Evolutionary conservation across 2,113 vertebrate species (phyloP), one percentile per base, ranked within the genome.

Genomic region (Procavia capensis): DNA sequence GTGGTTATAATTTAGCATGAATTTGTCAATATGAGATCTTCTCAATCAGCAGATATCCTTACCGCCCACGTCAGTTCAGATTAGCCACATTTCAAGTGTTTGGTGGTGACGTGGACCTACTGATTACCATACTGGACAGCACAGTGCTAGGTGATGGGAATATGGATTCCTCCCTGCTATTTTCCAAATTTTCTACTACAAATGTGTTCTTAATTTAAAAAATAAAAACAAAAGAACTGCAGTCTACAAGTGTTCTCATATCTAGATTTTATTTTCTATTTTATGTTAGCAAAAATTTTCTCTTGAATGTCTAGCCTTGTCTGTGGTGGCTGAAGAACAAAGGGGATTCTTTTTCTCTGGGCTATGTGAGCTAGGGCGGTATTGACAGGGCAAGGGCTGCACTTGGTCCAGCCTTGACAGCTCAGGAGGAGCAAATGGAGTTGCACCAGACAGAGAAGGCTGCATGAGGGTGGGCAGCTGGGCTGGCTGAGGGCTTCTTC

Each of bases 221-320:
- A 54, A 54, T n/a, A n/a, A 50, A 50, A 50, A 50, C 47, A 50
- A 50, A 68, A 74, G n/a, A 45, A 83, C 76, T 57, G 11, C 36
- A 36, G 6, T 10, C 70, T 92, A 31, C 29, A 84, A 79, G 70
- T 39, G 16, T 50, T 22, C 90, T 64, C 13, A 1, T 34, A 50
- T 59, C 68, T 94, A 76, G 8, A 54, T 66, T 88, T 91, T 85
- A 43, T 72, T 88, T 80, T 85, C 31, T 80, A 45, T 92, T 85
- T 88, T 81, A 39, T 79, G 83, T 82, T 72, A 90, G 39, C 85
- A 85, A 75, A 88, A 31, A 41, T 63, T 82, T 85, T 9, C 31
- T 84, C 70, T 74, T 92, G 41, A 75, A 75, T 68, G 57, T 47
- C 36, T 29, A 29, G 45, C 75, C 29, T 81, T 75, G 9, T 63